A percentile compares a stretch with the other conserved stretches of the same genome.
Evolutionary conservation across 2,797 vertebrate genomes (phyloP).

Genomic region (Xiphophorus birchmanni): DNA sequence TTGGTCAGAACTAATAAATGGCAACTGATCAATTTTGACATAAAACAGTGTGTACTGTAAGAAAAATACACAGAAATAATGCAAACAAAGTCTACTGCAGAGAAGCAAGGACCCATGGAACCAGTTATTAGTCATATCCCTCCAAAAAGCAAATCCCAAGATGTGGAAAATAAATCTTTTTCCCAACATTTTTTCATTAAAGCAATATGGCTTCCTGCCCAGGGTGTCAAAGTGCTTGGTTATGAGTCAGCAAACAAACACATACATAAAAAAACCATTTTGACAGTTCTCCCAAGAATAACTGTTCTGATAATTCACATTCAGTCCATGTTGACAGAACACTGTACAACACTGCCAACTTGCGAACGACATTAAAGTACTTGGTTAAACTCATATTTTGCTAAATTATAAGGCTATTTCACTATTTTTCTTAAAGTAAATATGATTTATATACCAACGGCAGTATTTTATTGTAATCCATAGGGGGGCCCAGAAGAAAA

Average conservation of each 20-base stretch:
- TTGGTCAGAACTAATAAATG: not conserved
- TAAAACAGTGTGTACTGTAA: not conserved
- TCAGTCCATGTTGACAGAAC: not conserved
- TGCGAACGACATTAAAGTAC: not conserved
- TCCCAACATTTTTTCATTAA: not conserved
- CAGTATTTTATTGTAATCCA: no score
- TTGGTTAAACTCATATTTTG: not conserved
- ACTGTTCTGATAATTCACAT: not conserved
- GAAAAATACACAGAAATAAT: not conserved
- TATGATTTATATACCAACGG: no score
- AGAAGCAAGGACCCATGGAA: not conserved
- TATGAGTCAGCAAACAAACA: not conserved
- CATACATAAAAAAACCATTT: not conserved
- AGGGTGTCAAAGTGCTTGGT: not conserved
- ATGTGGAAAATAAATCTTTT: not conserved
- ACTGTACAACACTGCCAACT: not conserved
- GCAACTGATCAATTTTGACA: not conserved
- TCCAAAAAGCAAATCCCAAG: not conserved
- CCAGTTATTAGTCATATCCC: not conserved
- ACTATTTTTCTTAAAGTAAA: not conserved
- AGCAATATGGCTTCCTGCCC: not conserved
- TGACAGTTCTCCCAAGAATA: not conserved
- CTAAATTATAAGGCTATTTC: not conserved
- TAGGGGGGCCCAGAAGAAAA: no score
- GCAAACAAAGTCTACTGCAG: not conserved